phyloP scores from a whole-genome alignment of 2,888 invertebrate species.

The Octonoba sinensis region DNA sequence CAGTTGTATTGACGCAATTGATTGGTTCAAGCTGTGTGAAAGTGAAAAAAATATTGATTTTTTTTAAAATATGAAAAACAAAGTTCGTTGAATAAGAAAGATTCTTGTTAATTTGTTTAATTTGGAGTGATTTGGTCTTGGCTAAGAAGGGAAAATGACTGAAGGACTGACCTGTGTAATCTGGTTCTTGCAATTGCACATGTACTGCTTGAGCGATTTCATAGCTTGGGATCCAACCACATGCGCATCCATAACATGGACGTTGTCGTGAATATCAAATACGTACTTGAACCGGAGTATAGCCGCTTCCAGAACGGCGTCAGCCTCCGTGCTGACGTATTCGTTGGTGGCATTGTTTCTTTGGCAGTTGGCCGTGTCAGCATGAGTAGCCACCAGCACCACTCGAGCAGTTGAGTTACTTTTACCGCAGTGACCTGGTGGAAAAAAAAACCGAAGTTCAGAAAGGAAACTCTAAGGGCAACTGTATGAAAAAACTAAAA shows the following conservation, averaged over 20 bases:
- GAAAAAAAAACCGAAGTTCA: background rate
- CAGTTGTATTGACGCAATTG: too few species aligned
- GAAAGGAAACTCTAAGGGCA: background rate
- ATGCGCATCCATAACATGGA: constrained; percentile 77
- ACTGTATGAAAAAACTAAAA: background rate
- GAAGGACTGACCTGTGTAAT: constrained; percentile 73
- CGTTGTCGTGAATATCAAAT: constrained; percentile 75
- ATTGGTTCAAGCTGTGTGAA: too few species aligned
- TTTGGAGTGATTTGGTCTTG: too few species aligned
- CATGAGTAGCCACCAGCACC: constrained; percentile 78
- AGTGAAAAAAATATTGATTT: too few species aligned
- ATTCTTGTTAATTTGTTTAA: too few species aligned
- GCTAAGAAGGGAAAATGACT: background rate
- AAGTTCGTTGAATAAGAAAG: too few species aligned
- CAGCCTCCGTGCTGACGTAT: constrained; percentile 53
- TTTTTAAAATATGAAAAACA: too few species aligned
- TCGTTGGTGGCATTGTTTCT: constrained; percentile 72
- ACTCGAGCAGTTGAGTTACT: constrained; percentile 74
- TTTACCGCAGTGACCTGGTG: constrained; percentile 73
- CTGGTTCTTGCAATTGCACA: constrained; percentile 74
- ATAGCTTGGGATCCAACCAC: constrained; percentile 77
- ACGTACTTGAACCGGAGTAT: constrained; percentile 74
- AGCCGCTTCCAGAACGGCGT: constrained; percentile 72
- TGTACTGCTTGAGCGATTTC: constrained; percentile 76
- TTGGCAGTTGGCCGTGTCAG: constrained; percentile 74